Percentiles rank a stretch among this genome's conserved stretches.
These are phyloP conservation scores for Hyla sarda DNA, from an alignment of 2,113 vertebrate genomes.

Conservation along the genomic window DNA sequence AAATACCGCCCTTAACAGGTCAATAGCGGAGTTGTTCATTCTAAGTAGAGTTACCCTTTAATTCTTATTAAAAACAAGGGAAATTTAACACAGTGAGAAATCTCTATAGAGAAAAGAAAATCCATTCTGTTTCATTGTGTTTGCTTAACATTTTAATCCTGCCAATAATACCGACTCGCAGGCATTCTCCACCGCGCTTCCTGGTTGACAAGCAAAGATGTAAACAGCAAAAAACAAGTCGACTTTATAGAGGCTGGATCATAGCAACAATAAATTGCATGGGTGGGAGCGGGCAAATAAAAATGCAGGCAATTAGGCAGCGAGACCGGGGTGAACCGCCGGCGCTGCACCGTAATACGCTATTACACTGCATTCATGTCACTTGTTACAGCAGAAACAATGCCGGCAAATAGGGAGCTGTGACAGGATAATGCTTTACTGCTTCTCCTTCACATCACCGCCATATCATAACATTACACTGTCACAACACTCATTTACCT, in stretches of 20 bases:
- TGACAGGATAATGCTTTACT: slow-evolving; percentile 48
- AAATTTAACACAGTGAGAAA: neutral
- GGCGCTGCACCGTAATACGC: neutral
- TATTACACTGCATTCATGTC: slow-evolving; percentile 21
- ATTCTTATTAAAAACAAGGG: neutral
- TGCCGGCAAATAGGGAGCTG: neutral
- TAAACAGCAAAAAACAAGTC: slow-evolving; percentile 28
- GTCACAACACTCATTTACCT: slow-evolving; percentile 52
- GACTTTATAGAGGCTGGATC: neutral
- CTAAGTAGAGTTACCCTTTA: neutral
- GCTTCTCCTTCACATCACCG: neutral
- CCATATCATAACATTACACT: slow-evolving; percentile 4
- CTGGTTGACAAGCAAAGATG: slow-evolving; percentile 1
- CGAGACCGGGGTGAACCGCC: neutral
- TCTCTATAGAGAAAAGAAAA: neutral
- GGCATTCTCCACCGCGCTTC: no score
- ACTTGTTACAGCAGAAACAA: slow-evolving; percentile 52
- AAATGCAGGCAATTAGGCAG: slow-evolving; percentile 27
- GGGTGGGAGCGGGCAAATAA: slow-evolving; percentile 5
- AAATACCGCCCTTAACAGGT: no score
- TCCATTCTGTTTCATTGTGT: neutral
- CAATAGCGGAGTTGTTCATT: neutral
- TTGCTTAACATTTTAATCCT: neutral
- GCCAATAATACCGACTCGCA: neutral
- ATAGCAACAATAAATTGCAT: slow-evolving; percentile 12